Conservation (phyloP, 2,888 invertebrate genomes). For the Hypena proboscidalis region DNA sequence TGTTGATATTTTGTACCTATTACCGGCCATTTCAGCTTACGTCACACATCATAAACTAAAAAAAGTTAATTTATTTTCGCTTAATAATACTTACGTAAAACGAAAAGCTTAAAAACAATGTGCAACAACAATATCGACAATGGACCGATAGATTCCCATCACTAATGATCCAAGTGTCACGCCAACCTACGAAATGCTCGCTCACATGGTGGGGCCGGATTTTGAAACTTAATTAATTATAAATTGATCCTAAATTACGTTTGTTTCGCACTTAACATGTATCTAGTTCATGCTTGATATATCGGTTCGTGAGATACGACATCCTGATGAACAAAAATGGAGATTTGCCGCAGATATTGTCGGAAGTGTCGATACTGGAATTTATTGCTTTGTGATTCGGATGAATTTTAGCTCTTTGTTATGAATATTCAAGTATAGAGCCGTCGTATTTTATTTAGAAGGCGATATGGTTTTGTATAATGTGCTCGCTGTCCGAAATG, state of each 20-base stretch:
- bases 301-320: constrained; percentile 10
- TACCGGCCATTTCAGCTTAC: too few species aligned
- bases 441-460: too few species aligned
- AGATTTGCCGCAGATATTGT: not conserved
- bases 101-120: not conserved
- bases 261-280: constrained; percentile 15
- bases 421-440: too few species aligned
- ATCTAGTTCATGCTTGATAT: constrained; percentile 9
- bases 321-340: constrained; percentile 2
- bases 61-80: too few species aligned
- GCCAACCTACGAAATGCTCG: constrained; percentile 41
- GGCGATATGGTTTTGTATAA: too few species aligned
- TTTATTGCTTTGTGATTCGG: too few species aligned
- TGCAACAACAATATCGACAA: not conserved
- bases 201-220: constrained; percentile 39
- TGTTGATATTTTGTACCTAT: too few species aligned
- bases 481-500: too few species aligned
- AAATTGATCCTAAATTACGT: constrained; percentile 24
- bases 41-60: not conserved
- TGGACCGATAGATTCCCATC: constrained; percentile 16
- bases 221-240: constrained; percentile 25
- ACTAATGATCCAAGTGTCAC: constrained; percentile 35
- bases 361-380: constrained; percentile 1
- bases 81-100: too few species aligned
- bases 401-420: too few species aligned